phyloP scores from a whole-genome alignment of 2,113 vertebrate species.

The Protomyctophum bolini region DNA sequence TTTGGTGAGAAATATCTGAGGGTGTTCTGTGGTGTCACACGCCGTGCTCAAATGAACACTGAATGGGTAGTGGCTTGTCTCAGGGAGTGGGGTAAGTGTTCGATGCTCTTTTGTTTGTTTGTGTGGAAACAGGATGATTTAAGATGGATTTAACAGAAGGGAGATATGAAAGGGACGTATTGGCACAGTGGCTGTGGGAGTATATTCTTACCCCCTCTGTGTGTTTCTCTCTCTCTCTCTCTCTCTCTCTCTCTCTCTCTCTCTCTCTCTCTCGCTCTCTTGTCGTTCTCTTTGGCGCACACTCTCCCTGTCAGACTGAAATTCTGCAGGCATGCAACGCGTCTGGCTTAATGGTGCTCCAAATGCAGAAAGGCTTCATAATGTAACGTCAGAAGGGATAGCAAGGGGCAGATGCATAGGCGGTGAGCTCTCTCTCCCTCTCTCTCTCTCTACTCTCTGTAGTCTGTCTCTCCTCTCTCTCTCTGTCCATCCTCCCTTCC shows the following conservation, averaged over 20 bases:
- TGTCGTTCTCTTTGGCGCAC: slow-evolving; percentile 10
- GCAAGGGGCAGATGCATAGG: slow-evolving; percentile 58
- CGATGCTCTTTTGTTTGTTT: slow-evolving; percentile 68
- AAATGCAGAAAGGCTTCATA: slow-evolving; percentile 65
- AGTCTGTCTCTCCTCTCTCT: slow-evolving; percentile 45
- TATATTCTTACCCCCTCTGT: slow-evolving; percentile 33
- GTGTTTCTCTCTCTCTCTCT: slow-evolving; percentile 36
- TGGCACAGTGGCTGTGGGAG: slow-evolving; percentile 43
- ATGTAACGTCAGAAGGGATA: slow-evolving; percentile 63
- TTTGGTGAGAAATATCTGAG: slow-evolving; percentile 71
- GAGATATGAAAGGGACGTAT: slow-evolving; percentile 40
- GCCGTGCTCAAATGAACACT: slow-evolving; percentile 66
- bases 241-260: slow-evolving; percentile 29
- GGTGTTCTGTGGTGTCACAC: slow-evolving; percentile 69
- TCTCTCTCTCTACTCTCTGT: slow-evolving; percentile 35
- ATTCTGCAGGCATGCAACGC: slow-evolving; percentile 59
- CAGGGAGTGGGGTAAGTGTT: slow-evolving; percentile 77
- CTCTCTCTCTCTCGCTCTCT: slow-evolving; percentile 30
- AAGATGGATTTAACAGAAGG: slow-evolving; percentile 54
- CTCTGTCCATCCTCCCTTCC: slow-evolving; percentile 46
- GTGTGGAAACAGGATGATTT: slow-evolving; percentile 67
- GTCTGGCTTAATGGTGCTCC: slow-evolving; percentile 64
- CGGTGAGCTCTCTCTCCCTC: slow-evolving; percentile 63
- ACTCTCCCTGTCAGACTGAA: slow-evolving; percentile 34
- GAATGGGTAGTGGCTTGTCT: slow-evolving; percentile 58